Evolutionary conservation across 2,113 vertebrate genomes (phyloP), one percentile per base, ranked within the genome.

Genomic region (Cercocebus atys): DNA sequence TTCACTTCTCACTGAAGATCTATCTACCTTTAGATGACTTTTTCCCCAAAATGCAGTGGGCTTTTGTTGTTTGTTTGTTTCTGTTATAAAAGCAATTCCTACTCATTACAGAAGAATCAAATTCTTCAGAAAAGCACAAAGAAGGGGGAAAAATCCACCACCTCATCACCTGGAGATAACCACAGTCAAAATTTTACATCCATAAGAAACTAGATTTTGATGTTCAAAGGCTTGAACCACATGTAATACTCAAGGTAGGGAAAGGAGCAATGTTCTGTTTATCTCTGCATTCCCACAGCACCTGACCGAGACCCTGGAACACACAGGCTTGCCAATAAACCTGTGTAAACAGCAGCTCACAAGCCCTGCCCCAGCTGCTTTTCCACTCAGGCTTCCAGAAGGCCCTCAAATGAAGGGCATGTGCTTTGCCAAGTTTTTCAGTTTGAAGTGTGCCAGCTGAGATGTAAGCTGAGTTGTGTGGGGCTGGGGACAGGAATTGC

Each of bases 31-130:
- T 27, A 43, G 23, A n/a, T 80, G 61, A 40, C 45, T 81, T 70
- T 47, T 6, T 1, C 47, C 43, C 8, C 2, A 22, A 70, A 83
- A 47, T 73, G 38, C 35, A 95, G 84, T 30, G 70, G n/a, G 35
- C 22, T 17, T 78, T 70, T 61, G 12, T 61, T 27, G 27, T 88
- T 79, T 81, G 52, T 85, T 81, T 47, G 25, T 7, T 95, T 88
- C 38, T 90, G 59, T 83, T 82, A 68, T 47, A 88, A 93, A 85
- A 90, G 43, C 70, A 79, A 93, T 95, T 95, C 68, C 55, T 85
- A 64, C 20, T 88, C 88, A 72, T 14, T 83, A 55, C 6, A 27
- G 70, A 88, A 88, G 50, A 85, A 92, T 90, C 79, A 76, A n/a
- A 88, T 3, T 75, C 50, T 88, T 55, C 5, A 78, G 23, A 92